Percentiles rank a stretch among this genome's conserved stretches.
Evolutionary conservation across 92 coral and sea anemone species (phyloP).

Genomic region (Zoanthus gigantus): DNA sequence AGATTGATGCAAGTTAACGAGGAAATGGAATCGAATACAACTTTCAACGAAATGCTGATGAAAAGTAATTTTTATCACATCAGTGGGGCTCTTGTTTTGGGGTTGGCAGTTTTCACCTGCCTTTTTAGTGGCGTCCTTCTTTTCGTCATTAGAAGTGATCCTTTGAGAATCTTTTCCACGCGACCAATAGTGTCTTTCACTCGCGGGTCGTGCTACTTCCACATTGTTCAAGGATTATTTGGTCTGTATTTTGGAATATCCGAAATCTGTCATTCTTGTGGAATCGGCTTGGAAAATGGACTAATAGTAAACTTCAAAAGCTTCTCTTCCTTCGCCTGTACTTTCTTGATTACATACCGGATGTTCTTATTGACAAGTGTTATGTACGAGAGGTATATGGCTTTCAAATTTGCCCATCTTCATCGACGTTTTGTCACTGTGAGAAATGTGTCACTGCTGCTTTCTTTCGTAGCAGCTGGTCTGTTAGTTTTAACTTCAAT

Average conservation of each 20-base stretch:
- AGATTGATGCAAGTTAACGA: too few species aligned
- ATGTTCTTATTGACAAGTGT: constrained; percentile 10
- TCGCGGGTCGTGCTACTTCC: constrained; percentile 22
- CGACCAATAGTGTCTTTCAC: constrained; percentile 41
- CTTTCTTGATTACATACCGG: constrained; percentile 32
- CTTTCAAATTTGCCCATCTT: constrained; percentile 23
- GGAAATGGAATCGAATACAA: not conserved
- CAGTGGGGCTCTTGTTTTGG: constrained; percentile 19
- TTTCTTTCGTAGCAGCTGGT: not conserved
- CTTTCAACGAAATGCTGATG: not conserved
- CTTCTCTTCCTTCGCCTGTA: not conserved
- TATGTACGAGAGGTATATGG: constrained; percentile 39
- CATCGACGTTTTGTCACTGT: constrained; percentile 29
- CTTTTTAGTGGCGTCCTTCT: constrained; percentile 34
- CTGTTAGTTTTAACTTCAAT: not conserved
- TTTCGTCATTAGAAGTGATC: constrained; percentile 12
- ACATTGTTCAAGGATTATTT: constrained; percentile 35
- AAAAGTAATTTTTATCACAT: not conserved
- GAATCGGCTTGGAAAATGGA: constrained; percentile 12
- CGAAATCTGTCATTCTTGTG: constrained; percentile 16
- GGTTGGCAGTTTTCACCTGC: constrained; percentile 27
- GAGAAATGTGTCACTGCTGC: not conserved
- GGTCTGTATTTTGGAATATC: constrained; percentile 40
- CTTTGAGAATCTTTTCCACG: constrained; percentile 14
- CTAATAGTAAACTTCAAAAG: constrained; percentile 8